These are phyloP conservation scores for Thunnus albacares DNA, from an alignment of 2,797 vertebrate genomes.

Conservation along the genomic window DNA sequence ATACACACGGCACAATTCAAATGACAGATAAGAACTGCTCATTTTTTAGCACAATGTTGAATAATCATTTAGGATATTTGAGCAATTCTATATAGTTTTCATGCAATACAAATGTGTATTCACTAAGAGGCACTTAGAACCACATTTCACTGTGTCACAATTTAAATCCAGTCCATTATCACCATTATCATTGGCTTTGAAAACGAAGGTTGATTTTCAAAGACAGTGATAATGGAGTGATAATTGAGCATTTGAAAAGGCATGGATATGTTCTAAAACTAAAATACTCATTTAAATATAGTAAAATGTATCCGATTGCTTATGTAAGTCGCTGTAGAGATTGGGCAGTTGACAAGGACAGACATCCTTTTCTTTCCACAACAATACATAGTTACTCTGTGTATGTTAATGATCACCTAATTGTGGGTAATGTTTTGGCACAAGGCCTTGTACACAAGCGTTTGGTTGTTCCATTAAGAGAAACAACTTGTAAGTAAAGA, in stretches of 20 bases:
- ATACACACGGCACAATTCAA: not conserved
- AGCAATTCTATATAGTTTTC: not conserved
- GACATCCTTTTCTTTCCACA: not conserved
- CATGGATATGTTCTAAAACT: not conserved
- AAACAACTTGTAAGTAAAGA: not conserved
- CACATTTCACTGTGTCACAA: not conserved
- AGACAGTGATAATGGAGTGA: not conserved
- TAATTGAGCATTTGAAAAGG: not conserved
- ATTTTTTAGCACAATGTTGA: not conserved
- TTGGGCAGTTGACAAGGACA: constrained; percentile 7
- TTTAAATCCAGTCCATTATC: not conserved
- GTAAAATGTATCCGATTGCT: not conserved
- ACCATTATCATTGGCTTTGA: not conserved
- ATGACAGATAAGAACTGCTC: not conserved
- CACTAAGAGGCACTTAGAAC: not conserved
- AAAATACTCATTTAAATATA: too few species aligned
- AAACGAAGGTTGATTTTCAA: not conserved
- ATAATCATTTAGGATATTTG: not conserved
- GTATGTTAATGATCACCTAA: not conserved
- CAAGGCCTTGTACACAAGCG: not conserved
- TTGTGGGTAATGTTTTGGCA: not conserved
- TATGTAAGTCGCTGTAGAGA: not conserved
- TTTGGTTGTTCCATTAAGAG: not conserved
- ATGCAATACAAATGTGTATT: not conserved
- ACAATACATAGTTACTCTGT: not conserved